Percentiles rank a stretch among this genome's conserved stretches.
Evolutionary conservation across 2,888 invertebrate species (phyloP).

Genomic region (Drosophila putrida): DNA sequence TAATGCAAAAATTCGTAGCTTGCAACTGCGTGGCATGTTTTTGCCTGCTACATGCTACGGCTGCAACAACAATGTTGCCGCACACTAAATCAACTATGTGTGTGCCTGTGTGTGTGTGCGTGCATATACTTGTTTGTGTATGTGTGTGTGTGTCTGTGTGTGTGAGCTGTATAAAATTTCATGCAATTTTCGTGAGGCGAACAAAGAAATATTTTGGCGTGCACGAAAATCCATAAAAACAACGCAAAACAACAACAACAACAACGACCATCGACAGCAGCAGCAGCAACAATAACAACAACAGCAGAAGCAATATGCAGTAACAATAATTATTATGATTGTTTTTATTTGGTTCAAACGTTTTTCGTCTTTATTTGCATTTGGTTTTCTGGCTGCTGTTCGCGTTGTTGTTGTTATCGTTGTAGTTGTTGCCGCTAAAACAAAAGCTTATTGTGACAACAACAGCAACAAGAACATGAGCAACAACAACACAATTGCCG

Average conservation of each 20-base stretch:
- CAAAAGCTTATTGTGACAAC: conserved; percentile 18
- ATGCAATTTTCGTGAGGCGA: conserved; percentile 64
- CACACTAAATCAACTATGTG: not conserved
- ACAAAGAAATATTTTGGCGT: conserved; percentile 71
- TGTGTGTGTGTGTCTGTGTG: conserved; percentile 1
- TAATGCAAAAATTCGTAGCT: not conserved
- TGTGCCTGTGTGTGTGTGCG: not conserved
- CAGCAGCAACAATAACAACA: conserved; percentile 21
- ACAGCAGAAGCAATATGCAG: conserved; percentile 18
- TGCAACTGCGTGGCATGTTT: conserved; percentile 5
- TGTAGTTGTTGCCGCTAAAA: conserved; percentile 11
- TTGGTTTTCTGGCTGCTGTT: conserved; percentile 19
- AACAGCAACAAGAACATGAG: conserved; percentile 6
- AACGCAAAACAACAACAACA: conserved; percentile 6
- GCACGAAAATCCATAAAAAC: conserved; percentile 68
- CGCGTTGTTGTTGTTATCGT: conserved; percentile 8
- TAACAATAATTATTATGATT: conserved; percentile 42
- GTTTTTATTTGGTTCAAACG: conserved; percentile 42
- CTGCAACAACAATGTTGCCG: conserved; percentile 19
- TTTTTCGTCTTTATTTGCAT: conserved; percentile 38
- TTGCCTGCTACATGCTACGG: not conserved
- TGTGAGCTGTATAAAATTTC: conserved; percentile 43
- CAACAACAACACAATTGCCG: conserved; percentile 16
- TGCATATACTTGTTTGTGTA: conserved; percentile 1
- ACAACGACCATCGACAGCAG: conserved; percentile 6